These are phyloP conservation scores for Lerista edwardsae DNA, from an alignment of 2,797 vertebrate genomes.

Conservation along the genomic window DNA sequence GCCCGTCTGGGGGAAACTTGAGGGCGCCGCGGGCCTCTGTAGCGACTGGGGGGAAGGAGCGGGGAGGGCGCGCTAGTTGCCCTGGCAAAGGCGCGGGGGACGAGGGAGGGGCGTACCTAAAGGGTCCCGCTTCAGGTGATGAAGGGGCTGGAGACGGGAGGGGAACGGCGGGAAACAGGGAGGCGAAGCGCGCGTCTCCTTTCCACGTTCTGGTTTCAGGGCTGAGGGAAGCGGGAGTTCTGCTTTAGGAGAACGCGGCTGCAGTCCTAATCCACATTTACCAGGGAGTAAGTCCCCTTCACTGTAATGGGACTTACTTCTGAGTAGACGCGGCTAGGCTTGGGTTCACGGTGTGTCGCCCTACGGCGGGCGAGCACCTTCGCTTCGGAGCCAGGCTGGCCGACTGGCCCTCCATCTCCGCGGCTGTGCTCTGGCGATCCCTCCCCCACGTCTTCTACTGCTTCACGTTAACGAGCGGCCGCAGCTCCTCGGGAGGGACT, in stretches of 20 bases:
- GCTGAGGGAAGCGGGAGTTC: no score
- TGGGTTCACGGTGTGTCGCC: background rate
- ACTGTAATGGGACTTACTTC: no score
- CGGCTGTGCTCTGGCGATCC: background rate
- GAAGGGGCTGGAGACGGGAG: background rate
- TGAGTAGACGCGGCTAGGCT: no score
- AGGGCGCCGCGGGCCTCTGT: background rate
- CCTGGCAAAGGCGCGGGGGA: background rate
- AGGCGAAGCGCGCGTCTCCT: no score
- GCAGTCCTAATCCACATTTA: no score
- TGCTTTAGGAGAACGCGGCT: background rate
- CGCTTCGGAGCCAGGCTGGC: background rate
- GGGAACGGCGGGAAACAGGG: no score
- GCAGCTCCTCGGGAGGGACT: background rate
- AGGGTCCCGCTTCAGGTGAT: background rate
- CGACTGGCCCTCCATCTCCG: background rate
- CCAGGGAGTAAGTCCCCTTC: no score
- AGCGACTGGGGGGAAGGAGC: background rate
- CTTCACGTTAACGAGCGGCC: background rate
- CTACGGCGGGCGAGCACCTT: background rate
- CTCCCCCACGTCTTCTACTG: background rate
- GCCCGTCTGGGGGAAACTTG: background rate
- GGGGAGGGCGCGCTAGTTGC: background rate
- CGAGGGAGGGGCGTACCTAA: background rate
- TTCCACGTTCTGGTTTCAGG: no score